Evolutionary conservation across 2,113 vertebrate species (phyloP).

Genomic region (Mormyrus lacerda): DNA sequence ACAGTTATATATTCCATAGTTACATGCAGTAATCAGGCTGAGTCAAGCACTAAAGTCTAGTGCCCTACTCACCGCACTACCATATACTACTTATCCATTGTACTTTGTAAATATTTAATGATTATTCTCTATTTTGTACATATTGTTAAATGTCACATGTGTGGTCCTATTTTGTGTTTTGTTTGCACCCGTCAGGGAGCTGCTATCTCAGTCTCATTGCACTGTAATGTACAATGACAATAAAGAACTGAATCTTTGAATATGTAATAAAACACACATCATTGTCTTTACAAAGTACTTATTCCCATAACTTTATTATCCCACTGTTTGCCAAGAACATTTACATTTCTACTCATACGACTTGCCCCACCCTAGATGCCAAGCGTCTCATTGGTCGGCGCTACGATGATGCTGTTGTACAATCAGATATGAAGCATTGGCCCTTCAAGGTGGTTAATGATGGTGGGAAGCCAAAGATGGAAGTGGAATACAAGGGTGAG

Average conservation of each 20-base stretch:
- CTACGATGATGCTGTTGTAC: slow-evolving; percentile 76
- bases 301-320: neutral
- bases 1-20: too few species aligned
- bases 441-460: slow-evolving; percentile 81
- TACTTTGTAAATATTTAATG: too few species aligned
- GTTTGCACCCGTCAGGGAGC: neutral
- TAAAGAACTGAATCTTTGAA: neutral
- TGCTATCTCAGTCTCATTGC: neutral
- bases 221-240: neutral
- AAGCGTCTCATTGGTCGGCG: slow-evolving; percentile 82
- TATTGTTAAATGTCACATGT: too few species aligned
- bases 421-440: slow-evolving; percentile 87
- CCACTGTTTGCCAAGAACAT: neutral
- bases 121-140: neutral
- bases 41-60: too few species aligned
- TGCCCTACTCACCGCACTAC: too few species aligned
- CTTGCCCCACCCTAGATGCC: slow-evolving; percentile 60
- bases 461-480: slow-evolving; percentile 73
- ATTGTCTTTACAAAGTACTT: neutral
- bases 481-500: slow-evolving; percentile 83
- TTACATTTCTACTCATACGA: neutral
- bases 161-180: neutral
- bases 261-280: neutral
- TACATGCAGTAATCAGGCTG: too few species aligned
- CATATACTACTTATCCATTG: too few species aligned